Evolutionary conservation across 2,888 invertebrate species (phyloP), one percentile per base, ranked within the genome.

Genomic region (Leucoptera coffeella): DNA sequence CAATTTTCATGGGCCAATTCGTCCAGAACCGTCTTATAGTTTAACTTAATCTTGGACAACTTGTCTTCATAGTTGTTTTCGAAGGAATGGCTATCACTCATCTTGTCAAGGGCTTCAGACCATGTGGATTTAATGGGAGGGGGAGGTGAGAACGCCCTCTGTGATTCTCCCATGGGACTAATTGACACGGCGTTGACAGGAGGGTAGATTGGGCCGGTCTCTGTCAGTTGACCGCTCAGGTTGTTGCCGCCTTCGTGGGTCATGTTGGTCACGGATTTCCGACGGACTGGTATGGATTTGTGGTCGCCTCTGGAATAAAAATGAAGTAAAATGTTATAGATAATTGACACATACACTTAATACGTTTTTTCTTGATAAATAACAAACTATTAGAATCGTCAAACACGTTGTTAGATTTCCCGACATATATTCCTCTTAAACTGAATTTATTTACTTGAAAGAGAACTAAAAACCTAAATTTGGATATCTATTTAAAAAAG

Each of bases 41-140:
- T 54, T 50, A 57, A 51, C 43, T 75, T 79, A 37, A 78, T 78
- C 33, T 73, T 73, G 12, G 71, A 71, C 15, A 82, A 50, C 32
- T 81, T 80, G 31, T 78, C 75, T 32, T 82, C 82, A 39, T 79
- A 81, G 41, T 82, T 80, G 35, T 82, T 77, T 2, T 76, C 75
- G 40, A 76, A 77, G 4, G 82, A 82, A 44, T 82, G 80, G 27
- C 76, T 80, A 10, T 75, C 59, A 36, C 74, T 75, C 7, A 80
- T 50, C 9, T 67, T 61, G 15, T 74, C 69, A 2, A 77, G 49
- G 0, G 73, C 69, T 10, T 69, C 73, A 14, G 56, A 55, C 72
- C 75, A 75, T 1, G 71, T 48, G 4, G 57, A 54, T 20, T 28
- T 34, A 9, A 45, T 24, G 2, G 49, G 42, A 2, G 52, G 45